Conservation (phyloP, 1,140 invertebrate genomes). For the Brachionus asplanchnoidis region DNA sequence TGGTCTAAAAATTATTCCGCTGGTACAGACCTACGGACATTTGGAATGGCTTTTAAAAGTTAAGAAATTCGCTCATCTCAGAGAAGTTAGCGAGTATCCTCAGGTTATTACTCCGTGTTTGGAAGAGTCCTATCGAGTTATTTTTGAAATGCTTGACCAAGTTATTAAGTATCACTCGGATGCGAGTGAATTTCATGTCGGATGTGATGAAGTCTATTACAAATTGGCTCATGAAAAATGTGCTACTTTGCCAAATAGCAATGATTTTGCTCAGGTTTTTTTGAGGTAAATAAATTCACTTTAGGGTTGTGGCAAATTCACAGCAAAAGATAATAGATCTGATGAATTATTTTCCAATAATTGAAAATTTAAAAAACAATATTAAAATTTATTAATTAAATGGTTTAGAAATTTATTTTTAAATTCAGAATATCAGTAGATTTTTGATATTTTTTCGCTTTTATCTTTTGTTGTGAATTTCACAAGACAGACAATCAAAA, state of each 20-base stretch:
- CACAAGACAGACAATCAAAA: too few relatives aligned
- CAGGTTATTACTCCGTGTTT: slow-evolving; percentile 25
- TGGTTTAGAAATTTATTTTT: too few relatives aligned
- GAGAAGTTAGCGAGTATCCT: slow-evolving; percentile 33
- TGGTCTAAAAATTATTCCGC: slow-evolving; percentile 36
- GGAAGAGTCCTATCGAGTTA: neutral
- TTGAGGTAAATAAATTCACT: neutral
- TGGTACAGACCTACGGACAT: slow-evolving; percentile 42
- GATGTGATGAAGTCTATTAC: slow-evolving; percentile 61
- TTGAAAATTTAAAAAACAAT: too few relatives aligned
- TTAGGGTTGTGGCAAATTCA: too few relatives aligned
- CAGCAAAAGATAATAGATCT: too few relatives aligned
- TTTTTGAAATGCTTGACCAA: slow-evolving; percentile 71
- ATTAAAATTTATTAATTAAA: too few relatives aligned
- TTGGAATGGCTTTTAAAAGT: slow-evolving; percentile 39
- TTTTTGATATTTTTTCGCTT: too few relatives aligned
- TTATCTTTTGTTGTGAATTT: too few relatives aligned
- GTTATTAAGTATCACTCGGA: slow-evolving; percentile 61
- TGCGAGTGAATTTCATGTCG: slow-evolving; percentile 61
- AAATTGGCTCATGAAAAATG: slow-evolving; percentile 5
- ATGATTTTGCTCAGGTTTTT: slow-evolving; percentile 21
- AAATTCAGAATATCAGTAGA: too few relatives aligned
- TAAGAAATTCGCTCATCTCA: slow-evolving; percentile 29
- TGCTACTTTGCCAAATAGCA: neutral
- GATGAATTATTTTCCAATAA: too few relatives aligned